These are phyloP conservation scores for Leucophenga maculata DNA, from an alignment of 2,888 invertebrate genomes.

Conservation along the genomic window DNA sequence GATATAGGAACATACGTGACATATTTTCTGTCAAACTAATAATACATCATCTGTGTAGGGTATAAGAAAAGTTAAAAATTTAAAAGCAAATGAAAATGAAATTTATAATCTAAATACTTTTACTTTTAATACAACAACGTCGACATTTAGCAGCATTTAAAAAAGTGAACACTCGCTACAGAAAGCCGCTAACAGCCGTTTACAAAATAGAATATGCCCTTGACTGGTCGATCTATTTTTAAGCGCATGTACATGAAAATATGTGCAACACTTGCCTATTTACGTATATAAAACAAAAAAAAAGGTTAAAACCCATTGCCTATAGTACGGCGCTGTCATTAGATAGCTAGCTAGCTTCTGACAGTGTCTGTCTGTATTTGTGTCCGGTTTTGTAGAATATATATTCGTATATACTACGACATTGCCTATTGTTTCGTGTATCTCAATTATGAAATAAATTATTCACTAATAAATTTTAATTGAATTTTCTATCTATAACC, in stretches of 20 bases:
- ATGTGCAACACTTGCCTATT: no score
- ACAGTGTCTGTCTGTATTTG: background rate
- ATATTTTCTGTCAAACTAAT: no score
- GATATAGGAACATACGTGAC: no score
- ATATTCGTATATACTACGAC: background rate
- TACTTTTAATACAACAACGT: background rate
- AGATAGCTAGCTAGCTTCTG: no score
- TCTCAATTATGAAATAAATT: conserved; percentile 21
- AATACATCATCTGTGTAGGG: no score
- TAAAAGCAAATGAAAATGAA: conserved; percentile 1
- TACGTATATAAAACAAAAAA: no score
- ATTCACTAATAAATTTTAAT: conserved; percentile 20
- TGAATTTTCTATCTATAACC: background rate
- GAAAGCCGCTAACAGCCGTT: background rate
- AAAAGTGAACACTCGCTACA: background rate
- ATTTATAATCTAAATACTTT: background rate
- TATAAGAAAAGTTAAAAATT: background rate
- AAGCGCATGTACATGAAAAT: no score
- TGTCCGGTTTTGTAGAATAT: background rate
- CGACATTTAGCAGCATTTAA: background rate
- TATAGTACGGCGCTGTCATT: no score
- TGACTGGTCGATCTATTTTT: conserved; percentile 10
- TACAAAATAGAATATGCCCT: background rate
- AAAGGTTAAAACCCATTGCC: no score
- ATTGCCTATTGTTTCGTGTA: background rate